These are phyloP conservation scores for Scotopteryx bipunctaria DNA, from an alignment of 2,888 invertebrate species.

Conservation along the genomic window DNA sequence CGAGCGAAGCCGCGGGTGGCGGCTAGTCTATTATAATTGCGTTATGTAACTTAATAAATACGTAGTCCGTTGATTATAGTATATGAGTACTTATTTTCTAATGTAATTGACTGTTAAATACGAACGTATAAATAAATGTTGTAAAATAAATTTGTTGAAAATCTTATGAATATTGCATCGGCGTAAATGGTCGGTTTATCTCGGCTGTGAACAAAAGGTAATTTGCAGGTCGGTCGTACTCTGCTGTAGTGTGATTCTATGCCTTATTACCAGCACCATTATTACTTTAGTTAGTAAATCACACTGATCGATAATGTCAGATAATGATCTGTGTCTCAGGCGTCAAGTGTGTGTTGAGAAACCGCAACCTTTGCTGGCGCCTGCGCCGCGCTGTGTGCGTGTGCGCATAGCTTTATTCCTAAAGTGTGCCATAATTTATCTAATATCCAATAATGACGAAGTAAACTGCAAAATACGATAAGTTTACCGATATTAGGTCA, in stretches of 20 bases:
- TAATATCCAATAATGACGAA: constrained; percentile 23
- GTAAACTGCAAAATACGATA: constrained; percentile 22
- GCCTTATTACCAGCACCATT: constrained; percentile 65
- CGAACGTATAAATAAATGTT: constrained; percentile 8
- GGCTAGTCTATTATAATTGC: constrained; percentile 9
- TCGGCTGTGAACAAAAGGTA: constrained; percentile 50
- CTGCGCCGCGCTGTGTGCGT: constrained; percentile 28
- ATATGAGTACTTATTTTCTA: background rate
- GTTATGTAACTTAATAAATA: constrained; percentile 14
- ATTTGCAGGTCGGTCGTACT: constrained; percentile 51
- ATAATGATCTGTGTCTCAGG: constrained; percentile 66
- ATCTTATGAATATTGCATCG: constrained; percentile 25
- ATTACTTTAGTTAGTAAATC: constrained; percentile 74
- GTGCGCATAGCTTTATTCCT: constrained; percentile 25
- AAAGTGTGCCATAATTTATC: constrained; percentile 27
- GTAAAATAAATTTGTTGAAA: constrained; percentile 27
- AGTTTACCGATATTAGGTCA: constrained; percentile 22
- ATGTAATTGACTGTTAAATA: constrained; percentile 10
- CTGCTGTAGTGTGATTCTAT: constrained; percentile 42
- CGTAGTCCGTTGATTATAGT: constrained; percentile 1
- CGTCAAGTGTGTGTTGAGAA: constrained; percentile 66
- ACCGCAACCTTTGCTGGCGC: constrained; percentile 58
- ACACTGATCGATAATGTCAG: constrained; percentile 66
- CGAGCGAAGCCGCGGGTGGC: too few species aligned
- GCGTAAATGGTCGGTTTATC: constrained; percentile 47